Conservation (phyloP, 2,797 vertebrate species). For the Tympanoctomys barrerae region DNA sequence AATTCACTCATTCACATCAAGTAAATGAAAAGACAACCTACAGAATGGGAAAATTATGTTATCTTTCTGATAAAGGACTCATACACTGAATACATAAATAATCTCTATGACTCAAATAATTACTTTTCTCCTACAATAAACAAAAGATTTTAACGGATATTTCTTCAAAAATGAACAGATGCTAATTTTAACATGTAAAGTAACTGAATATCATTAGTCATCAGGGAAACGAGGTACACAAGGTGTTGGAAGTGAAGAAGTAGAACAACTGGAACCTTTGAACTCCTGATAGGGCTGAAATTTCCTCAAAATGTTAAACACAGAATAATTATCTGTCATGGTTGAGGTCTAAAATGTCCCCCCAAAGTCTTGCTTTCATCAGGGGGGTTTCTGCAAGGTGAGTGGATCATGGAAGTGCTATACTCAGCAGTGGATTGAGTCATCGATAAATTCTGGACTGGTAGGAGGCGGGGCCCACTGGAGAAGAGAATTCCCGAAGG, state of each 20-base stretch:
- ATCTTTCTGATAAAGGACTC: neutral
- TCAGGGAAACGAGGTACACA: neutral
- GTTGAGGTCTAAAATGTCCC: neutral
- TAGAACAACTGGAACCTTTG: neutral
- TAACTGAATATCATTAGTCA: neutral
- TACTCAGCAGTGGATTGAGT: neutral
- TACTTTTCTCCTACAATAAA: neutral
- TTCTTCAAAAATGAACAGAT: conserved; percentile 32
- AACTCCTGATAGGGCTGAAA: neutral
- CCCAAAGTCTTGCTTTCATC: neutral
- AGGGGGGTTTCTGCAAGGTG: neutral
- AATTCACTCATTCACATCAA: conserved; percentile 1
- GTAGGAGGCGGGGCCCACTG: neutral
- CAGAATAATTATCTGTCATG: neutral
- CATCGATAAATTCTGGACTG: neutral
- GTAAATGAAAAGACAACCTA: neutral
- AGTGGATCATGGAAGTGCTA: neutral
- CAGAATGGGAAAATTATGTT: neutral
- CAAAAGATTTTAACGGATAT: neutral
- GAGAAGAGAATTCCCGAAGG: neutral
- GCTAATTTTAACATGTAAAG: neutral
- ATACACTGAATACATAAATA: neutral
- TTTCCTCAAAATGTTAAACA: neutral
- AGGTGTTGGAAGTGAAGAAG: neutral
- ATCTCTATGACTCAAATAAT: conserved; percentile 22